These are phyloP conservation scores for Mechanitis messenoides DNA, from an alignment of 2,888 invertebrate species.

Conservation along the genomic window DNA sequence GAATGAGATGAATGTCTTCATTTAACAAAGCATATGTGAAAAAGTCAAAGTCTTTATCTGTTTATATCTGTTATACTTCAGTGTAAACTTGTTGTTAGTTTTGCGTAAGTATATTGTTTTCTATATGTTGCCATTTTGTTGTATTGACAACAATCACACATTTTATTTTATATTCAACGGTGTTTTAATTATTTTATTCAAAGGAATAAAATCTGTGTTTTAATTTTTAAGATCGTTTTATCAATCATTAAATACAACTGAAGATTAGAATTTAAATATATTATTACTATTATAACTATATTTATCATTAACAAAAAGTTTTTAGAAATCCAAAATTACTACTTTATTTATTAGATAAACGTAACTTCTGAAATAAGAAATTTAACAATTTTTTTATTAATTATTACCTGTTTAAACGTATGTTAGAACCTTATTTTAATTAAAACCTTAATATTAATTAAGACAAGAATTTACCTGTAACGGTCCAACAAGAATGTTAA, in stretches of 20 bases:
- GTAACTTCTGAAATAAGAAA: too few relatives aligned
- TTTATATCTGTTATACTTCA: conserved; percentile 43
- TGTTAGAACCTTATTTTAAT: conserved; percentile 7
- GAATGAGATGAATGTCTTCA: conserved; percentile 55
- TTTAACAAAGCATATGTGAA: conserved; percentile 58
- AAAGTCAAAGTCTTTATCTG: conserved; percentile 37
- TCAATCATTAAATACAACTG: too few relatives aligned
- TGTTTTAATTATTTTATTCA: too few relatives aligned
- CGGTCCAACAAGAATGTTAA: conserved; percentile 24
- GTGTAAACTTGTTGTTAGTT: conserved; percentile 8
- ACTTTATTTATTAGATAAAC: too few relatives aligned
- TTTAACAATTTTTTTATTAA: too few relatives aligned
- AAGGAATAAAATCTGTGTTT: too few relatives aligned
- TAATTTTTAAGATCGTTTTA: too few relatives aligned
- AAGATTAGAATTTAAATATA: too few relatives aligned
- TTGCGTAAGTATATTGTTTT: conserved; percentile 10
- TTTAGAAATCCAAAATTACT: too few relatives aligned
- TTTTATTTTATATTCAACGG: not conserved
- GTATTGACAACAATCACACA: not conserved
- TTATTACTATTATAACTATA: too few relatives aligned
- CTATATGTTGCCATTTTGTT: not conserved
- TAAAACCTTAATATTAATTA: conserved; percentile 17
- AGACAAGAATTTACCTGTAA: conserved; percentile 21
- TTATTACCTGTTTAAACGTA: not conserved
- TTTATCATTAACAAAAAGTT: too few relatives aligned